phyloP scores from a whole-genome alignment of 2,113 vertebrate genomes.

The Dicentrarchus labrax region DNA sequence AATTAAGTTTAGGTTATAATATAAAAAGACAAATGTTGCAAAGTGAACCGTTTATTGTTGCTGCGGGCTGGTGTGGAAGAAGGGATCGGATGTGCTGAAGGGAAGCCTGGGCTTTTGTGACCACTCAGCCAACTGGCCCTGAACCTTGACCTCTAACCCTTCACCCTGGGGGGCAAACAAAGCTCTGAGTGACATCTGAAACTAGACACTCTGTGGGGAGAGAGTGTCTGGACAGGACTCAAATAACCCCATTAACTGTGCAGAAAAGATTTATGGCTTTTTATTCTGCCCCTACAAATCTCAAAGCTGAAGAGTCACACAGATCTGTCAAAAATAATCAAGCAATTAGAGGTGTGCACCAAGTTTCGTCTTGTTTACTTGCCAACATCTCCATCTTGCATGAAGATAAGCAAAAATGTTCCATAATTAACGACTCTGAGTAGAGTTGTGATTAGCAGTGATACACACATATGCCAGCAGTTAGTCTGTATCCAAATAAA shows the following conservation, averaged over 20 bases:
- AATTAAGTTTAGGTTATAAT: slow-evolving; percentile 67
- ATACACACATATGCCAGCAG: slow-evolving; percentile 56
- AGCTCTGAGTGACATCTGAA: slow-evolving; percentile 87
- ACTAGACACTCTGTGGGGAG: slow-evolving; percentile 83
- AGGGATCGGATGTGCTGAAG: slow-evolving; percentile 80
- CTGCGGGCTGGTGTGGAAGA: slow-evolving; percentile 72
- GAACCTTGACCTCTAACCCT: slow-evolving; percentile 85
- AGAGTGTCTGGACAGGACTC: slow-evolving; percentile 84
- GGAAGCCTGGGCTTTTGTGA: slow-evolving; percentile 82
- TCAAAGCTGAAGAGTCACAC: slow-evolving; percentile 56
- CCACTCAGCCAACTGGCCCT: slow-evolving; percentile 86
- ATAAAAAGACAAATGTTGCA: slow-evolving; percentile 75
- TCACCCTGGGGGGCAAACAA: slow-evolving; percentile 84
- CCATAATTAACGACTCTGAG: slow-evolving; percentile 67
- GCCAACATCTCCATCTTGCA: slow-evolving; percentile 66
- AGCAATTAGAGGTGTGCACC: slow-evolving; percentile 66
- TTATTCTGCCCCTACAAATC: slow-evolving; percentile 68
- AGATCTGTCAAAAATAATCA: slow-evolving; percentile 69
- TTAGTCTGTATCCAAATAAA: slow-evolving; percentile 58
- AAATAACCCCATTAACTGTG: slow-evolving; percentile 84
- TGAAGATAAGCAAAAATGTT: slow-evolving; percentile 57
- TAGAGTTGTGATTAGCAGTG: slow-evolving; percentile 58
- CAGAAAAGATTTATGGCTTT: slow-evolving; percentile 80
- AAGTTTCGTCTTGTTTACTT: slow-evolving; percentile 65
- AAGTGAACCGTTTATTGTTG: slow-evolving; percentile 70